phyloP scores from a whole-genome alignment of 2,888 invertebrate species.

The Drosophila kambysellisi region DNA sequence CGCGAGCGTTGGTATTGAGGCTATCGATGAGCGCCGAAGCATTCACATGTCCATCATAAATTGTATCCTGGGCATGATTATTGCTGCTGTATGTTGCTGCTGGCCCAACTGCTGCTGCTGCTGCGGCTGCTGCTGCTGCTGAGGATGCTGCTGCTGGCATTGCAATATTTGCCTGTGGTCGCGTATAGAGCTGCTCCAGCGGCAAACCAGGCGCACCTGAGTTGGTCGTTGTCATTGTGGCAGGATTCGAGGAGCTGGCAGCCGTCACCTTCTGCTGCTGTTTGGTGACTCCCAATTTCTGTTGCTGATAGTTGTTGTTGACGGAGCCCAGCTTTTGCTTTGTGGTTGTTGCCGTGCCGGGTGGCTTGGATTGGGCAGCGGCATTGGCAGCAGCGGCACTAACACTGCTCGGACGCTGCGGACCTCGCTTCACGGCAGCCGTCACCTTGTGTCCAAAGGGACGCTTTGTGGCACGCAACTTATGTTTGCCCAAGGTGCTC shows the following conservation, averaged over 20 bases:
- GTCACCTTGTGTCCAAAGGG: slow-evolving; percentile 67
- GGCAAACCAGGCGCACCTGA: slow-evolving; percentile 63
- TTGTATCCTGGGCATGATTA: slow-evolving; percentile 63
- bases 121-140: slow-evolving; percentile 46
- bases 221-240: slow-evolving; percentile 44
- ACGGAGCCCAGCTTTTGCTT: slow-evolving; percentile 48
- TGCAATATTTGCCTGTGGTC: slow-evolving; percentile 73
- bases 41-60: slow-evolving; percentile 84
- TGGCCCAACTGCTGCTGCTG: slow-evolving; percentile 35
- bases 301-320: slow-evolving; percentile 44
- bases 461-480: slow-evolving; percentile 77
- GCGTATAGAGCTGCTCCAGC: slow-evolving; percentile 72
- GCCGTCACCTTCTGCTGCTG: slow-evolving; percentile 64
- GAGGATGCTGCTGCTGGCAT: slow-evolving; percentile 41
- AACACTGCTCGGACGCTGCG: slow-evolving; percentile 69
- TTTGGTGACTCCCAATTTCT: slow-evolving; percentile 48
- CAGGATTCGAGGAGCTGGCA: slow-evolving; percentile 34
- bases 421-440: slow-evolving; percentile 65
- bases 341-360: slow-evolving; percentile 57
- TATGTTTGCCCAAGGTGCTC: slow-evolving; percentile 79
- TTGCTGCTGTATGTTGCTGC: slow-evolving; percentile 34
- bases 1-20: slow-evolving; percentile 84
- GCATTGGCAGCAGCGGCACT: slow-evolving; percentile 66
- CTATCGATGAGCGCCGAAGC: slow-evolving; percentile 85
- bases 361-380: slow-evolving; percentile 70